Conservation (phyloP, 2,113 vertebrate species). For the Tenebrosternarchus preto region DNA sequence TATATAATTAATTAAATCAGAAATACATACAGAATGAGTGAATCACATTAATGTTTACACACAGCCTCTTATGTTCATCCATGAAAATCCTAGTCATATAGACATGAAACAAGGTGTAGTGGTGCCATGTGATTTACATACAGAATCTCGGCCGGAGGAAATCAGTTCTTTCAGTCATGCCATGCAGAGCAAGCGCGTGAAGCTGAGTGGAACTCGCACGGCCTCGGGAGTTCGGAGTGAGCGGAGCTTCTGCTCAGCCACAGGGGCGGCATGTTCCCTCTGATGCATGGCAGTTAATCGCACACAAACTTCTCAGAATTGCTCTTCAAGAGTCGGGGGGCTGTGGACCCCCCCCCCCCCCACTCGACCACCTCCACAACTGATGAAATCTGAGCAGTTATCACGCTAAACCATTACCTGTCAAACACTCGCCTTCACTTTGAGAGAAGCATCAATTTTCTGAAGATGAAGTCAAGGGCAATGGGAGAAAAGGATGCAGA, state of each 20-base stretch:
- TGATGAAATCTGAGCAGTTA: slow-evolving; percentile 99
- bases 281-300: slow-evolving; percentile 98
- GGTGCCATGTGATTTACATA: background rate
- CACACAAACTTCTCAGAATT: slow-evolving; percentile 99
- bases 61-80: too few species aligned
- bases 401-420: slow-evolving; percentile 99
- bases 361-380: too few species aligned
- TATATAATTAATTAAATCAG: too few species aligned
- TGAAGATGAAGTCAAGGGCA: slow-evolving; percentile 99
- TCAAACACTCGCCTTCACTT: slow-evolving; percentile 98
- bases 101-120: background rate
- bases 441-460: slow-evolving; percentile 99
- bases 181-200: background rate
- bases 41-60: too few species aligned
- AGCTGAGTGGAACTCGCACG: too few species aligned
- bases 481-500: slow-evolving; percentile 97
- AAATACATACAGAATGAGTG: too few species aligned
- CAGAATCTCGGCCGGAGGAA: background rate
- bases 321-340: slow-evolving; percentile 82
- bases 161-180: background rate
- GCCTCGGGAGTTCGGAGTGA: too few species aligned
- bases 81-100: too few species aligned
- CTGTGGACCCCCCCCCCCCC: slow-evolving; percentile 78
- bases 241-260: too few species aligned
- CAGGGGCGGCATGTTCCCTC: slow-evolving; percentile 74